phyloP scores from a whole-genome alignment of 1,140 invertebrate species.

The Saccostrea cuccullata region DNA sequence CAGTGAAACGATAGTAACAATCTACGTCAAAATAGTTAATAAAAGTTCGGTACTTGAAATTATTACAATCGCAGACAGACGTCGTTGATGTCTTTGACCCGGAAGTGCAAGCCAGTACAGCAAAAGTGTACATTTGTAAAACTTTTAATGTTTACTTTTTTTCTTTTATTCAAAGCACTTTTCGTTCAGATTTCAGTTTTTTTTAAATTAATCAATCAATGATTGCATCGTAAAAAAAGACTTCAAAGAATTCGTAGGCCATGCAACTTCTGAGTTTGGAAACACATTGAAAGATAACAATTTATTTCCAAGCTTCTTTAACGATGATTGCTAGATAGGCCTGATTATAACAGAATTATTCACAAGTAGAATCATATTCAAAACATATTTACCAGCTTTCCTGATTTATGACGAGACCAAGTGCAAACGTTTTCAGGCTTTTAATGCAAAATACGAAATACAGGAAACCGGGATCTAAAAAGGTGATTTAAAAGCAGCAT shows the following conservation, averaged over 20 bases:
- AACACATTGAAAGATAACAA: conserved; percentile 18
- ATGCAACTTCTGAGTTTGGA: neutral
- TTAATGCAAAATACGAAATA: neutral
- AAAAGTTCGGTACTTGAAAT: too few species aligned
- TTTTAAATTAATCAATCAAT: neutral
- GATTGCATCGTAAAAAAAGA: neutral
- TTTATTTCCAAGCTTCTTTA: neutral
- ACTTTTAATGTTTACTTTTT: neutral
- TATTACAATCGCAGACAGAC: neutral
- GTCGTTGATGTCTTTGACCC: neutral
- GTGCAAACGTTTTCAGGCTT: neutral
- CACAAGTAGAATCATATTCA: conserved; percentile 19
- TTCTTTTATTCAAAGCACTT: neutral
- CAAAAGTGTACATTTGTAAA: too few species aligned
- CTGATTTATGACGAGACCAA: neutral
- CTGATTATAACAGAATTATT: conserved; percentile 17
- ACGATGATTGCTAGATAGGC: neutral
- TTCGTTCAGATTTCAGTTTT: neutral
- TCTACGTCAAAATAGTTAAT: too few species aligned
- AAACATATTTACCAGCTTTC: conserved; percentile 28
- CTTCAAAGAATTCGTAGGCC: neutral
- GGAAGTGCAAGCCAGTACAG: neutral
- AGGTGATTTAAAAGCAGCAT: neutral
- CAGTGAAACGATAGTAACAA: too few species aligned
- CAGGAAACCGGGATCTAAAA: neutral